A percentile compares a stretch with the other conserved stretches of the same genome.
Evolutionary conservation across 2,888 invertebrate genomes (phyloP).

Genomic region (Eupithecia dodoneata): DNA sequence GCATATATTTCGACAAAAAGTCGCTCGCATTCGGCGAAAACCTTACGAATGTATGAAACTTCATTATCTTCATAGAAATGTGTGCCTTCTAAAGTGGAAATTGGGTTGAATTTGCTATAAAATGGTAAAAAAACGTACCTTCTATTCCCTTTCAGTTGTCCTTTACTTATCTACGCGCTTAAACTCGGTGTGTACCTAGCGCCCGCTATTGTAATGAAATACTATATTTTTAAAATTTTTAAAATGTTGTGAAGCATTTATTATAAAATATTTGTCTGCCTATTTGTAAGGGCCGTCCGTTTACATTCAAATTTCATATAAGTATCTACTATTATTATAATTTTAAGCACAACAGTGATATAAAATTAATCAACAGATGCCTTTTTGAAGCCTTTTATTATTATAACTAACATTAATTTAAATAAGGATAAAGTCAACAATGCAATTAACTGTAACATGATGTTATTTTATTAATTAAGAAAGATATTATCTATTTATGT

Average conservation of each 20-base stretch:
- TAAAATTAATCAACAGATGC: not conserved
- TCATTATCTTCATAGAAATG: not conserved
- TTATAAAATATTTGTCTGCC: not conserved
- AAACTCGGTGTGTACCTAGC: not conserved
- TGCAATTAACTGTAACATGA: not conserved
- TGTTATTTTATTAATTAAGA: not conserved
- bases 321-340: not conserved
- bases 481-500: not conserved
- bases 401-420: not conserved
- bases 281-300: not conserved
- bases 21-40: not conserved
- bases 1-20: not conserved
- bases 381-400: not conserved
- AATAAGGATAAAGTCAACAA: not conserved
- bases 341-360: constrained; percentile 8
- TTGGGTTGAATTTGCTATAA: not conserved
- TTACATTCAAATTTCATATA: not conserved
- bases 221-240: not conserved
- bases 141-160: not conserved
- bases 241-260: not conserved
- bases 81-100: not conserved
- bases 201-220: not conserved
- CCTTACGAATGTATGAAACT: not conserved
- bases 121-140: not conserved
- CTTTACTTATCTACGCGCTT: not conserved